These are phyloP conservation scores for Oxytorus armatus DNA, from an alignment of 2,888 invertebrate genomes.

Conservation along the genomic window DNA sequence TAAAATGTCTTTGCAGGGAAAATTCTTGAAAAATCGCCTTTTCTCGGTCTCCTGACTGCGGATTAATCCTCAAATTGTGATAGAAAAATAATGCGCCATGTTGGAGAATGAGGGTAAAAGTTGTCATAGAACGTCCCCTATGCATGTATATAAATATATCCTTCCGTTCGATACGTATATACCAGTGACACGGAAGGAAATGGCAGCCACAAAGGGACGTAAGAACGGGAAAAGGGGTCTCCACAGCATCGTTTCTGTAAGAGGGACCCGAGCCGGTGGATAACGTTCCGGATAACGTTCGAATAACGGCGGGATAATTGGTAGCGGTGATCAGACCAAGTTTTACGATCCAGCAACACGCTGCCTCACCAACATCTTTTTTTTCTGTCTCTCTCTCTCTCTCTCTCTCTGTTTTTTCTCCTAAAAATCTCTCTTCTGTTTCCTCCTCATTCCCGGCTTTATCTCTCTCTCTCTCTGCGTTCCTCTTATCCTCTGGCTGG, in stretches of 20 bases:
- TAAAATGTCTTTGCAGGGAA: no score
- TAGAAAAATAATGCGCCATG: no score
- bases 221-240: conserved; percentile 38
- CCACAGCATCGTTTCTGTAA: conserved; percentile 44
- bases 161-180: conserved; percentile 1
- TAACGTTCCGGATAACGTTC: conserved; percentile 82
- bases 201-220: conserved; percentile 27
- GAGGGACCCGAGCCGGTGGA: conserved; percentile 73
- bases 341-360: conserved; percentile 84
- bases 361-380: conserved; percentile 71
- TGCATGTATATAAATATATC: not conserved
- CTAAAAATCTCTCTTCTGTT: conserved; percentile 61
- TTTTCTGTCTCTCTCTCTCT: conserved; percentile 49
- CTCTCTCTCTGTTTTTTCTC: conserved; percentile 56
- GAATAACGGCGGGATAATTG: conserved; percentile 84
- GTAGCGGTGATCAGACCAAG: conserved; percentile 83
- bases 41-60: no score
- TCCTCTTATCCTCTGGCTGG: conserved; percentile 41
- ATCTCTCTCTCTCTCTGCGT: conserved; percentile 59
- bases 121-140: not conserved
- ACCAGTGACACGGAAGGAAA: conserved; percentile 26
- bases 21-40: no score
- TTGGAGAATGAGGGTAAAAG: no score
- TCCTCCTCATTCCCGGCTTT: conserved; percentile 51
- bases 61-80: no score